Percentiles rank a stretch among this genome's conserved stretches.
Conservation (phyloP, 2,797 vertebrate genomes). For the Vireo griseus region DNA sequence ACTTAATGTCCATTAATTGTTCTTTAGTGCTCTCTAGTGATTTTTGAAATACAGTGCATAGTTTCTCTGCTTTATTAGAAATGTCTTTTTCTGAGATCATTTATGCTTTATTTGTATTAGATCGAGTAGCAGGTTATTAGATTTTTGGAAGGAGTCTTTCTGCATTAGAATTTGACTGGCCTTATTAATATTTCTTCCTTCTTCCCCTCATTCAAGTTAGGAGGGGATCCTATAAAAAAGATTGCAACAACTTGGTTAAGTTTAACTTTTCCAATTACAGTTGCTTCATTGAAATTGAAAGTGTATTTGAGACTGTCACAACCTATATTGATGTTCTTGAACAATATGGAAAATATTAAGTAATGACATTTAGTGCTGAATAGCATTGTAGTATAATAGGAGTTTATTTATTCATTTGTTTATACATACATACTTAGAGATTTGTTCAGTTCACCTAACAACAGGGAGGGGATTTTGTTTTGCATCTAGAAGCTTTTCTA, state of each 20-base stretch:
- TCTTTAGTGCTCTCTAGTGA: slow-evolving; percentile 61
- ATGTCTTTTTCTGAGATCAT: background rate
- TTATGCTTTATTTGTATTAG: background rate
- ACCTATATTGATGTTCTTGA: background rate
- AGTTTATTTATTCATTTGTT: background rate
- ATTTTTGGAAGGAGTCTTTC: background rate
- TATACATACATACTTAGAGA: background rate
- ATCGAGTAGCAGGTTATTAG: background rate
- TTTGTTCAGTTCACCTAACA: background rate
- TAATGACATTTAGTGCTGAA: background rate
- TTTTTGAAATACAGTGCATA: slow-evolving; percentile 11
- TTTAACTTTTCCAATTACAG: background rate
- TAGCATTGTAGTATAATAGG: background rate
- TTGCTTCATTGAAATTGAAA: background rate
- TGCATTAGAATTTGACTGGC: background rate
- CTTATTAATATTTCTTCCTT: background rate
- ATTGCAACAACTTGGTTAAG: background rate
- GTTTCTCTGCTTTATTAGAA: background rate
- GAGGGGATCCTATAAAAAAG: background rate
- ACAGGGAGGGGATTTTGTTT: background rate
- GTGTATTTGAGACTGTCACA: background rate
- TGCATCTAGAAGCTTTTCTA: background rate
- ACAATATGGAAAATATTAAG: background rate
- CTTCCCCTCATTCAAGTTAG: background rate
- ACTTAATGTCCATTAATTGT: slow-evolving; percentile 9